phyloP scores from a whole-genome alignment of 2,888 invertebrate species.

The Papilio elwesi region DNA sequence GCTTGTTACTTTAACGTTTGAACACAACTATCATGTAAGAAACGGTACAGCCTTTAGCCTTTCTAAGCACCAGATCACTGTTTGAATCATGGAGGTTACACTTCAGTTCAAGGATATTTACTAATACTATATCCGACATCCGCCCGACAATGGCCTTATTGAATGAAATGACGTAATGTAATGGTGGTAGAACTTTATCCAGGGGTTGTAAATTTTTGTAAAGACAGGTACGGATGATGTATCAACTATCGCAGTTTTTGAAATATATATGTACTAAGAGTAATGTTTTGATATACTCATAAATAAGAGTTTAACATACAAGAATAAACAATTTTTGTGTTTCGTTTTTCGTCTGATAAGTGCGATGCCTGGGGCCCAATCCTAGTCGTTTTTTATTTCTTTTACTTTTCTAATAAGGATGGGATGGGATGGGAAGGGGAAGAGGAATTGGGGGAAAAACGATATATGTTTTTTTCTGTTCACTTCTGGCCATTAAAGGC shows the following conservation, averaged over 20 bases:
- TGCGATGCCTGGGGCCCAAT: no score
- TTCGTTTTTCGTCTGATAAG: no score
- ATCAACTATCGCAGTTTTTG: neutral
- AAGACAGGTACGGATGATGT: neutral
- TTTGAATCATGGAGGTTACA: constrained; percentile 47
- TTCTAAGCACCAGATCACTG: constrained; percentile 41
- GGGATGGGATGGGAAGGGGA: no score
- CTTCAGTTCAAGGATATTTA: constrained; percentile 46
- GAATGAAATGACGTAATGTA: constrained; percentile 43
- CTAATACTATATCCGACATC: constrained; percentile 40
- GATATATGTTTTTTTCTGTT: no score
- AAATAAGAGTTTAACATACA: no score
- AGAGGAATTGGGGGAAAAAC: no score
- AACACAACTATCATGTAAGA: constrained; percentile 22
- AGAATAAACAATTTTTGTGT: no score
- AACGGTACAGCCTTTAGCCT: constrained; percentile 14
- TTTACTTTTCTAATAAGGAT: no score
- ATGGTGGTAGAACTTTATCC: constrained; percentile 32
- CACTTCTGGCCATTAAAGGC: no score
- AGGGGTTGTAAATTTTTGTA: constrained; percentile 19
- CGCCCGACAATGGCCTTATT: constrained; percentile 44
- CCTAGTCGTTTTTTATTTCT: no score
- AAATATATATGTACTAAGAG: neutral
- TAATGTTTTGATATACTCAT: no score
- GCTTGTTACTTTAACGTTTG: neutral